Conservation (phyloP, 2,113 vertebrate genomes). For the Psophia crepitans region DNA sequence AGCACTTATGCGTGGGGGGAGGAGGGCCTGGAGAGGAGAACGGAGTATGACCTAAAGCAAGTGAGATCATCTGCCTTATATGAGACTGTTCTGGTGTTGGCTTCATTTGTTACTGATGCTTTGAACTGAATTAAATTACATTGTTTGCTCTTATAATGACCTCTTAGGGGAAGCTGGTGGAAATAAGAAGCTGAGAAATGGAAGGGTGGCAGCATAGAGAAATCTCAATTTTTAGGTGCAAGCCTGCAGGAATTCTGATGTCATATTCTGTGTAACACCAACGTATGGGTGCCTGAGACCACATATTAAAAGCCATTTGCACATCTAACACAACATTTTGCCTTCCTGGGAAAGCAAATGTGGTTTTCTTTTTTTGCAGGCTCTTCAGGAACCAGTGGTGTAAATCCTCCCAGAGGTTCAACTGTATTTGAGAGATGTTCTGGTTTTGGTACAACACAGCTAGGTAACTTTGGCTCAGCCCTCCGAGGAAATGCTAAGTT, state of each 20-base stretch:
- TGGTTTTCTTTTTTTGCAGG: background rate
- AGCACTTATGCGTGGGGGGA: background rate
- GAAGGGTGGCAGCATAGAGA: background rate
- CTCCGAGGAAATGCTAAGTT: background rate
- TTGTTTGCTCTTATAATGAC: background rate
- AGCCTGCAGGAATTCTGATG: background rate
- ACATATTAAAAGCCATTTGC: background rate
- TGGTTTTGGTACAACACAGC: background rate
- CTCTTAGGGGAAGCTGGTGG: background rate
- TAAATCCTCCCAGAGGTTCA: background rate
- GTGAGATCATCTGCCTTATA: background rate
- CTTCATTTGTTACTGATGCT: background rate
- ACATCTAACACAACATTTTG: background rate
- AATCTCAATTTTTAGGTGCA: background rate
- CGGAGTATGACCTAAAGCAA: background rate
- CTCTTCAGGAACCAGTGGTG: background rate
- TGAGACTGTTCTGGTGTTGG: background rate
- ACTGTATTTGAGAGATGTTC: background rate
- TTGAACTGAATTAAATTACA: background rate
- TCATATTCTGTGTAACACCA: background rate
- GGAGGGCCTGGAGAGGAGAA: background rate
- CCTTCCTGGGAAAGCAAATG: background rate
- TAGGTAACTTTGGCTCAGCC: background rate
- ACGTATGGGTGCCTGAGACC: background rate
- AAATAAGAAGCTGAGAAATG: background rate